Evolutionary conservation across 2,113 vertebrate species (phyloP).

Genomic region (Heterochromis multidens): DNA sequence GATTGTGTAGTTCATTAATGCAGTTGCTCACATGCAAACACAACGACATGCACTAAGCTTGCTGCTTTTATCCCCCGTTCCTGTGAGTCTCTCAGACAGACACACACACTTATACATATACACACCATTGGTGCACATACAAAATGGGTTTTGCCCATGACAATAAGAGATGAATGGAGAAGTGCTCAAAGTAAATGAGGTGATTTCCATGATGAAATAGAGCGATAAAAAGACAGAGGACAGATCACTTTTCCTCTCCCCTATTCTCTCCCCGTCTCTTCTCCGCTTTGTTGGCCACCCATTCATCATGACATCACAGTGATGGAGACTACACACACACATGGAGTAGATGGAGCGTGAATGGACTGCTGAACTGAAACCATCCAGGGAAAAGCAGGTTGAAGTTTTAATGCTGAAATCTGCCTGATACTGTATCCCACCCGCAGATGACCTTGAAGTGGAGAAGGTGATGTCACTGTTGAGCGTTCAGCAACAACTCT

Average conservation of each 20-base stretch:
- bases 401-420: slow-evolving; percentile 11
- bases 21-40: background rate
- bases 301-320: slow-evolving; percentile 63
- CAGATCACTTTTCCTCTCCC: slow-evolving; percentile 46
- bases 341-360: slow-evolving; percentile 7
- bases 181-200: slow-evolving; percentile 69
- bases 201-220: slow-evolving; percentile 76
- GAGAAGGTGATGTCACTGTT: slow-evolving; percentile 15
- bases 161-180: slow-evolving; percentile 69
- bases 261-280: slow-evolving; percentile 7
- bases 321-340: slow-evolving; percentile 24
- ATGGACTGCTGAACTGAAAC: slow-evolving; percentile 26
- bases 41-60: background rate
- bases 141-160: slow-evolving; percentile 62
- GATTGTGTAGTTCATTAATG: background rate
- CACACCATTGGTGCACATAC: slow-evolving; percentile 8
- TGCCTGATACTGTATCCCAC: background rate
- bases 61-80: background rate
- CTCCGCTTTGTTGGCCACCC: slow-evolving; percentile 21
- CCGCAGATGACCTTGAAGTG: slow-evolving; percentile 52
- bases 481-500: slow-evolving; percentile 4
- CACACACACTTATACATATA: background rate
- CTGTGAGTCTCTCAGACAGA: background rate
- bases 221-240: slow-evolving; percentile 69
- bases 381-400: slow-evolving; percentile 5